Base-by-base conservation (phyloP, 2,113 vertebrate genomes). In the Neogale vison region DNA sequence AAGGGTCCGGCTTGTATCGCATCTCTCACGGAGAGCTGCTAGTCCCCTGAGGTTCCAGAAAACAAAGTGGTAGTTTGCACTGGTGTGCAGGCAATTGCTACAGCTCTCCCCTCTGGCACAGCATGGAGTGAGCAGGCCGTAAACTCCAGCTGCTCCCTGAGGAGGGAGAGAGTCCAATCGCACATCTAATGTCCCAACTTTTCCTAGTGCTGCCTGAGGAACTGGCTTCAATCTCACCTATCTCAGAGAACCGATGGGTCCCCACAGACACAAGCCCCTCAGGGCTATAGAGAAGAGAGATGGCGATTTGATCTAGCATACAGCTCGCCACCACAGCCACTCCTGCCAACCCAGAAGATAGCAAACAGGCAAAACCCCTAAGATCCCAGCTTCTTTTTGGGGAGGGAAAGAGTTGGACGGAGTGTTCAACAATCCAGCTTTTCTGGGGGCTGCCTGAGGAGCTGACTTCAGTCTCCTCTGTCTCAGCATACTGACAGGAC, bases 71-170 rank as follows among this genome's bases (percentile, higher is more conserved):
- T 18, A 4, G 9, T 20, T 67, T 29, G 23, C 47, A 14, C 21
- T 24, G 23, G 21, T 4, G 0, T 17, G 0, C 3, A 4, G 5
- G 20, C 12, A 20, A 4, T 71, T 7, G 8, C 31, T 42, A 23
- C 0, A 2, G 24, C 14, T 4, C 2, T 3, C 11, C 59, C 7
- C 14, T 72, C 26, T 7, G 47, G 69, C 34, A 42, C 57, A 29
- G 1, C 24, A 1, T 8, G 77, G 7, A 50, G 12, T 55, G 14
- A 79, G 3, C 11, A 13, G 26, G 20, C 34, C 12, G 4, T 1
- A 34, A 77, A 34, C 50, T 36, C 36, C 39, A 12, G 50, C 4
- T 34, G 39, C 26, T 86, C 21, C n/a, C 42, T 7, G 3, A 39
- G 63, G 47, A 87, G 12, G 1, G 31, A 77, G 74, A 34, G 5